phyloP scores from a whole-genome alignment of 2,797 vertebrate species.

The Acomys russatus region DNA sequence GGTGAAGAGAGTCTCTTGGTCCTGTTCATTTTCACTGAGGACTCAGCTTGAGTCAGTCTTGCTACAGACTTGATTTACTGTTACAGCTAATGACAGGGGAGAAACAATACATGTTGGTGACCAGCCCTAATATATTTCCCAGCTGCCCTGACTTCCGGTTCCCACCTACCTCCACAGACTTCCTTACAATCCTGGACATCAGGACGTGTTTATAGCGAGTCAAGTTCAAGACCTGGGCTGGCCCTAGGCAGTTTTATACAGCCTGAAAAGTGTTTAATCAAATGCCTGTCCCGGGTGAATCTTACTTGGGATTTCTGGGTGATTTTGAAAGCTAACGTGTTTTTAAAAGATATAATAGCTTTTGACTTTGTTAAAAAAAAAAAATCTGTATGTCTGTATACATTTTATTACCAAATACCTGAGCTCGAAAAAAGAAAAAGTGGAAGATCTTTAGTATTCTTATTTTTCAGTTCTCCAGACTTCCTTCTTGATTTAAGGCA shows the following conservation, averaged over 20 bases:
- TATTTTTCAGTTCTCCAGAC: constrained; percentile 62
- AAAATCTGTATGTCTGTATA: constrained; percentile 23
- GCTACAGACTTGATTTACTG: neutral
- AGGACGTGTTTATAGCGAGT: neutral
- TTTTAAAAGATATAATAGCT: constrained; percentile 14
- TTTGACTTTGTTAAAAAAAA: constrained; percentile 26
- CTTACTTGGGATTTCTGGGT: constrained; percentile 6
- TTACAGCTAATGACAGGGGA: neutral
- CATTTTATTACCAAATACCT: constrained; percentile 64
- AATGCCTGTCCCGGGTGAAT: constrained; percentile 9
- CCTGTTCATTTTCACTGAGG: constrained; percentile 56
- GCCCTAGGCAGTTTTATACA: neutral
- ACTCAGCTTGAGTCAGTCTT: constrained; percentile 45
- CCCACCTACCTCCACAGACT: neutral
- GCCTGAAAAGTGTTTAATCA: neutral
- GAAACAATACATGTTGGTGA: neutral
- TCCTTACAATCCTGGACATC: neutral
- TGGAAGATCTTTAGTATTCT: constrained; percentile 53
- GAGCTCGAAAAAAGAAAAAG: constrained; percentile 69
- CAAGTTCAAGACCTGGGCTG: neutral
- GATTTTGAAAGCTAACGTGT: constrained; percentile 57
- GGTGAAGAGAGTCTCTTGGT: constrained; percentile 50
- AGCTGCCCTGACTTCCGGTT: neutral
- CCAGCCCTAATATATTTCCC: neutral
- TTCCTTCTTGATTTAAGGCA: constrained; percentile 68